These are phyloP conservation scores for Nomia melanderi DNA, from an alignment of 1,140 invertebrate species.

Conservation along the genomic window DNA sequence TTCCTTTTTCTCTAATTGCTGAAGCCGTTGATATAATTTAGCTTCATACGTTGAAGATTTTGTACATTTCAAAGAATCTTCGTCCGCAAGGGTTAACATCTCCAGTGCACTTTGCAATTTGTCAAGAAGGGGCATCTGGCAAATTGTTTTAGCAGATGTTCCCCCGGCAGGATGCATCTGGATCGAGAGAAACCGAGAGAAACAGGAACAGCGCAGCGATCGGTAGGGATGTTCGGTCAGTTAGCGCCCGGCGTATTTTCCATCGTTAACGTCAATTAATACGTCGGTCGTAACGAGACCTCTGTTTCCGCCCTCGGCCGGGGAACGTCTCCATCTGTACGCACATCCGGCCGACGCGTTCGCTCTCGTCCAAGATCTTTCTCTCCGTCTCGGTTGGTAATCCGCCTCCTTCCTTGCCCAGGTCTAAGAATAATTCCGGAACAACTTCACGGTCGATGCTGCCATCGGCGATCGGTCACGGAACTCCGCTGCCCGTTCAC, in stretches of 20 bases:
- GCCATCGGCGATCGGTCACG: slow-evolving; percentile 42
- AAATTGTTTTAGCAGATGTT: too few relatives aligned
- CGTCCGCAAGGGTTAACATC: too few relatives aligned
- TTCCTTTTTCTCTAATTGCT: too few relatives aligned
- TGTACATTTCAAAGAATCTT: too few relatives aligned
- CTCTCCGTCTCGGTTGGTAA: slow-evolving; percentile 55
- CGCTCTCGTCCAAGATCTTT: neutral
- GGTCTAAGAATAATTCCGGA: slow-evolving; percentile 45
- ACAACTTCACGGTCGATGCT: slow-evolving; percentile 45
- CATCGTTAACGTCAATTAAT: slow-evolving; percentile 53
- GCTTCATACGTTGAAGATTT: too few relatives aligned
- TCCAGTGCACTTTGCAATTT: too few relatives aligned
- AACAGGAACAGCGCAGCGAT: neutral
- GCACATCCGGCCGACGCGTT: neutral
- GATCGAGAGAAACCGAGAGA: neutral
- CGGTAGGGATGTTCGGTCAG: too few relatives aligned
- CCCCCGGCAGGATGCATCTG: too few relatives aligned
- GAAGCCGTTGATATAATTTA: too few relatives aligned
- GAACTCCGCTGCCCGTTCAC: neutral
- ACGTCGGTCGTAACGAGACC: slow-evolving; percentile 37
- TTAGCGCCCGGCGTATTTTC: slow-evolving; percentile 34
- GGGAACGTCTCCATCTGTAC: slow-evolving; percentile 52
- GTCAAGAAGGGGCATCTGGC: too few relatives aligned
- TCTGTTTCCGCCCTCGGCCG: neutral
- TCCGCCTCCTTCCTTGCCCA: slow-evolving; percentile 2